phyloP scores from a whole-genome alignment of 2,797 vertebrate genomes.

The Pseudomugil tenellus region DNA sequence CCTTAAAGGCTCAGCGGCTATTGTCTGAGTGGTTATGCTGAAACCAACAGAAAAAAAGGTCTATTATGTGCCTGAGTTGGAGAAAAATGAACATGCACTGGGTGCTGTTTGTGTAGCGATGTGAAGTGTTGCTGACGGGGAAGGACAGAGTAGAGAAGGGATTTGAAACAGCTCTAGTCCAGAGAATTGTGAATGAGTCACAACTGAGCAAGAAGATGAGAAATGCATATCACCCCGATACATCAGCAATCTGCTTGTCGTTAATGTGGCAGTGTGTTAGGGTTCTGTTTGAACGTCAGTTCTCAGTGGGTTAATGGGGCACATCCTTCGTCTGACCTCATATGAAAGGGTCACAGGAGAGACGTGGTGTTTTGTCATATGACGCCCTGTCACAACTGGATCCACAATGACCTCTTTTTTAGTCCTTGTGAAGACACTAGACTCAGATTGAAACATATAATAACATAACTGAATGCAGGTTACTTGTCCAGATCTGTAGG shows the following conservation, averaged over 20 bases:
- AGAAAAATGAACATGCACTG: background rate
- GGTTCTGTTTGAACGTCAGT: slow-evolving; percentile 46
- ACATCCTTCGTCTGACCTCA: slow-evolving; percentile 38
- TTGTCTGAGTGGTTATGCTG: background rate
- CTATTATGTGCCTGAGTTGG: background rate
- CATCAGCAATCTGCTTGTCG: slow-evolving; percentile 54
- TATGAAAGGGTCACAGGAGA: slow-evolving; percentile 26
- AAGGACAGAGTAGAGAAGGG: background rate
- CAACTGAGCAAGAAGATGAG: slow-evolving; percentile 26
- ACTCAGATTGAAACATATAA: background rate
- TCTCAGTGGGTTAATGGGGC: slow-evolving; percentile 23
- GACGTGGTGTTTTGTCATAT: slow-evolving; percentile 32
- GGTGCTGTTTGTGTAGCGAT: background rate
- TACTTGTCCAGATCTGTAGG: background rate
- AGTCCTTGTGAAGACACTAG: background rate
- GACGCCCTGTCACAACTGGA: slow-evolving; percentile 37
- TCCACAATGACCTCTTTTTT: slow-evolving; percentile 25
- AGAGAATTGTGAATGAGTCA: slow-evolving; percentile 47
- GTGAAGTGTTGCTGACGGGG: background rate
- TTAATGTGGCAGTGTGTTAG: slow-evolving; percentile 46
- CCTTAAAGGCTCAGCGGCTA: background rate
- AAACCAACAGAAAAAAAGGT: background rate
- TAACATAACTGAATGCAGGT: background rate
- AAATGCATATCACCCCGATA: slow-evolving; percentile 17
- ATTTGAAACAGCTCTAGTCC: slow-evolving; percentile 30